These are phyloP conservation scores for Oryctes rhinoceros DNA, from an alignment of 1,140 invertebrate genomes.

Conservation along the genomic window DNA sequence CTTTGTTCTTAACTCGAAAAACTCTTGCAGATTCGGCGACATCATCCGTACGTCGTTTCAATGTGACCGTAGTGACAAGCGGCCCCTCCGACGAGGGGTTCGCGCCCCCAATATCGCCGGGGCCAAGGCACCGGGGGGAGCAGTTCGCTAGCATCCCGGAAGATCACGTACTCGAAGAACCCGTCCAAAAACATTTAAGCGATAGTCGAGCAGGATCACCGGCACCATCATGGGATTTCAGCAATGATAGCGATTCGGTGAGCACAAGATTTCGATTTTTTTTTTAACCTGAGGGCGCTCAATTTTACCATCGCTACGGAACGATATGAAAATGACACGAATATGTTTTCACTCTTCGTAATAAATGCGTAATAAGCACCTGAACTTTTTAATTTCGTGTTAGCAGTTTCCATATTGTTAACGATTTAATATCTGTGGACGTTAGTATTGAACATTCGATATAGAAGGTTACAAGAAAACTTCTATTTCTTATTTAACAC, in stretches of 20 bases:
- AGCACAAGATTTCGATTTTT: slow-evolving; percentile 42
- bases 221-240: slow-evolving; percentile 59
- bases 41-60: slow-evolving; percentile 55
- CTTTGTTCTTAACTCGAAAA: too few relatives aligned
- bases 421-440: too few relatives aligned
- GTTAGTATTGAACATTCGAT: too few relatives aligned
- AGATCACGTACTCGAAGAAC: slow-evolving; percentile 56
- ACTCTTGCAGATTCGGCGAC: slow-evolving; percentile 43
- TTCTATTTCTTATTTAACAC: too few relatives aligned
- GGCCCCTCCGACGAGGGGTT: slow-evolving; percentile 47
- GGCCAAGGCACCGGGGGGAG: slow-evolving; percentile 55
- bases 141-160: slow-evolving; percentile 59
- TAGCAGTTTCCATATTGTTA: too few relatives aligned
- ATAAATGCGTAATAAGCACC: too few relatives aligned
- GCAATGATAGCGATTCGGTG: slow-evolving; percentile 56
- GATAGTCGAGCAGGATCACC: slow-evolving; percentile 55
- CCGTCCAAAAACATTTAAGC: slow-evolving; percentile 43
- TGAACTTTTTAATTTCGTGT: too few relatives aligned
- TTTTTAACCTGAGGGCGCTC: too few relatives aligned
- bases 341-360: too few relatives aligned
- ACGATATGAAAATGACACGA: too few relatives aligned
- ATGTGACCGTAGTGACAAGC: slow-evolving; percentile 57
- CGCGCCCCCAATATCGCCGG: slow-evolving; percentile 52
- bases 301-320: too few relatives aligned
- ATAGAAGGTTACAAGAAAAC: too few relatives aligned